phyloP scores from a whole-genome alignment of 2,113 vertebrate genomes.

The Irena cyanogastra region DNA sequence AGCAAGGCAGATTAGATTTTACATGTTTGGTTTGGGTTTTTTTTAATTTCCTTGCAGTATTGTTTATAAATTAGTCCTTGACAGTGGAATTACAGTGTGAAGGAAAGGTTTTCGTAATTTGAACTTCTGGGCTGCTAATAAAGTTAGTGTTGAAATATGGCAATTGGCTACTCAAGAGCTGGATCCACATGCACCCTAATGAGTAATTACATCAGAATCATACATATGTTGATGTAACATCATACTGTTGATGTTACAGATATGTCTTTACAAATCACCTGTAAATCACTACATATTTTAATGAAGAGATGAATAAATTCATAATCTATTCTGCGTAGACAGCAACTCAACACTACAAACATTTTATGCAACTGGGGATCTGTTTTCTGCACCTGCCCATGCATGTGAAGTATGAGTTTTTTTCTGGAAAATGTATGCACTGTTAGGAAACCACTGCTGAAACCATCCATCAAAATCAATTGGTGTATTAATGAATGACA shows the following conservation, averaged over 20 bases:
- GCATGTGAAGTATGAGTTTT: neutral
- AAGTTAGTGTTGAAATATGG: neutral
- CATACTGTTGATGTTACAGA: neutral
- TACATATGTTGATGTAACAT: neutral
- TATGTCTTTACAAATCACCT: neutral
- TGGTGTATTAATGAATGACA: neutral
- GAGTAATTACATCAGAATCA: neutral
- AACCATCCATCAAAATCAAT: neutral
- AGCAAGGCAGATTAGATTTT: neutral
- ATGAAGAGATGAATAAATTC: neutral
- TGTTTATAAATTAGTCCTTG: neutral
- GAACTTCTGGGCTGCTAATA: neutral
- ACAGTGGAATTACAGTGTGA: neutral
- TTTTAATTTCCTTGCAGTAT: neutral
- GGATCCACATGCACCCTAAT: neutral
- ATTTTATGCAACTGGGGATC: neutral
- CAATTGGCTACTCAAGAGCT: neutral
- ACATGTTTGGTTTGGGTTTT: neutral
- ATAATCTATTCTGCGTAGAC: neutral
- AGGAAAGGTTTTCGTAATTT: neutral
- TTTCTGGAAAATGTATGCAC: neutral
- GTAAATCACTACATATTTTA: constrained; percentile 1
- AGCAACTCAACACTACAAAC: neutral
- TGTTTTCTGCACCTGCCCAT: neutral
- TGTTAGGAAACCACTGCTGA: neutral